Evolutionary conservation across 2,113 vertebrate genomes (phyloP), one percentile per base, ranked within the genome.

Genomic region (Pluvialis apricaria): DNA sequence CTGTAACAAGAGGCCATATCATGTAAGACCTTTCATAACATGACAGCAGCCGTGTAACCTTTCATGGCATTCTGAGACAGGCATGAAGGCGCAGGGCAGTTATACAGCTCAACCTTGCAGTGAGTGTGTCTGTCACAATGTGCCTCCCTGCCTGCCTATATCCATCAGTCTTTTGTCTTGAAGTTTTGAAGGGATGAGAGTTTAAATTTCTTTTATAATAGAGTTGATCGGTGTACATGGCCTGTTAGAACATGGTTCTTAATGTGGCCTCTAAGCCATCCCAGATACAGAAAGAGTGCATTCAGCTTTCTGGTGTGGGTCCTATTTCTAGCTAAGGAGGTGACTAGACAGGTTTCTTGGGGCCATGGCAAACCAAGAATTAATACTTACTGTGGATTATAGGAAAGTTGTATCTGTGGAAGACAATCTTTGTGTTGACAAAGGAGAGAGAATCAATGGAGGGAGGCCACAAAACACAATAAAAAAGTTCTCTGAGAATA

Each of bases 71-170:
- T 75, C 57, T 75, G 42, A 54, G n/a, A 18, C 12, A 49, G 40
- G 9, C 18, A 26, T 20, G 36, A 83, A 85, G 28, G 21, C 58
- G 11, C 55, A 44, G 28, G 51, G n/a, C 57, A 70, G 36, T 90
- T 92, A 68, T 22, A 40, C 14, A 82, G 31, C 42, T 71, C 28
- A 85, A 9, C 65, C 12, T 68, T 55, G 47, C 44, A 49, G n/a
- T 24, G 65, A 54, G 38, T 0, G 0, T 1, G 0, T 71, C n/a
- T 34, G 22, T 75, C n/a, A 47, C 20, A 11, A 4, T 38, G 26
- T 90, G 17, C 32, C 6, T 91, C 24, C 32, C 22, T 22, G 58
- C 29, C 21, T 78, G 45, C 28, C 10, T 82, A 3, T 38, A n/a
- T 45, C 72, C 15, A 10, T 70, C 79, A 66, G 25, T 57, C 13